Evolutionary conservation across 1,140 invertebrate species (phyloP).

Genomic region (Subanguina moxae): DNA sequence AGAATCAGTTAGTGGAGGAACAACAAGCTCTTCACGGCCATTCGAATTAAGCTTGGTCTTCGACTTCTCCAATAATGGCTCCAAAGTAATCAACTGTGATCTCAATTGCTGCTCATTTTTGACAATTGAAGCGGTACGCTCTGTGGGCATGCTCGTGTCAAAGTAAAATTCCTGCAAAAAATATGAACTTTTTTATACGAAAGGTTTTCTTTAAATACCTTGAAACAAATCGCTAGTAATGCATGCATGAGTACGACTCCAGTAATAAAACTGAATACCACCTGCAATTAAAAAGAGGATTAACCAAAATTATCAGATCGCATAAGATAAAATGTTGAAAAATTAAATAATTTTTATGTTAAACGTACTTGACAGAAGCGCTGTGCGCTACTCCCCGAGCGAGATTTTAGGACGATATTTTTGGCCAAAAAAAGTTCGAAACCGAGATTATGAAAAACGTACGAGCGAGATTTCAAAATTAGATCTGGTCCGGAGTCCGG

Average conservation of each 20-base stretch:
- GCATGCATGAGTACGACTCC: conserved; percentile 37
- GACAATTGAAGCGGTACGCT: neutral
- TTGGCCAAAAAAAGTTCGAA: too few relatives aligned
- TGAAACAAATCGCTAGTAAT: conserved; percentile 37
- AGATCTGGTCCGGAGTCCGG: too few relatives aligned
- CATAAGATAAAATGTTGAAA: too few relatives aligned
- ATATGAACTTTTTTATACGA: neutral
- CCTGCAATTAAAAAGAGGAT: conserved; percentile 18
- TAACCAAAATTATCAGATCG: too few relatives aligned
- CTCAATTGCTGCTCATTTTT: neutral
- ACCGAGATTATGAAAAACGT: too few relatives aligned
- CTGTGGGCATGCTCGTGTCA: conserved; percentile 28
- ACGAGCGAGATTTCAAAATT: too few relatives aligned
- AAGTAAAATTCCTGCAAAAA: conserved; percentile 35
- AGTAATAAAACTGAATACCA: conserved; percentile 32
- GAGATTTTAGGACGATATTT: too few relatives aligned
- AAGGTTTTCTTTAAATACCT: conserved; percentile 17
- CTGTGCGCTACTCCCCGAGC: too few relatives aligned
- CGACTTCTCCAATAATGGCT: neutral
- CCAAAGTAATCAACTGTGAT: neutral
- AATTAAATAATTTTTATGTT: too few relatives aligned
- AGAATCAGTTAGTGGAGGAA: neutral
- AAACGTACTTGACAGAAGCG: too few relatives aligned
- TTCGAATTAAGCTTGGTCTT: neutral
- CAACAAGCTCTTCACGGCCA: neutral